phyloP scores from a whole-genome alignment of 2,888 invertebrate genomes.

The Emmelina monodactyla region DNA sequence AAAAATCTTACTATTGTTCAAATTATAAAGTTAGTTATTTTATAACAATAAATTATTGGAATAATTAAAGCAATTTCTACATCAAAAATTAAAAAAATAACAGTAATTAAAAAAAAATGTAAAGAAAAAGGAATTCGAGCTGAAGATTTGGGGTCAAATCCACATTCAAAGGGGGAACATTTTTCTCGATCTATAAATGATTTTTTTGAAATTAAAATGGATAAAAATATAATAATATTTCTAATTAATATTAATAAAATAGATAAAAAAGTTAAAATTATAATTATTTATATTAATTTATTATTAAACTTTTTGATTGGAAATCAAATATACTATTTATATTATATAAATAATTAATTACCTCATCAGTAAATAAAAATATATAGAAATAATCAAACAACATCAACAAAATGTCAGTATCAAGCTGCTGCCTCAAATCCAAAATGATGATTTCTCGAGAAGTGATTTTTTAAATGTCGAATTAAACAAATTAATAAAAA shows the following conservation, averaged over 20 bases:
- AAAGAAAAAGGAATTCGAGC: conserved; percentile 43
- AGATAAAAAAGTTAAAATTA: conserved; percentile 33
- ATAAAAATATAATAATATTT: conserved; percentile 53
- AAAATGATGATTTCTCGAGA: conserved; percentile 39
- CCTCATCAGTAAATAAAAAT: conserved; percentile 75
- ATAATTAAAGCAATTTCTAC: conserved; percentile 73
- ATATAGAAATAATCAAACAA: conserved; percentile 46
- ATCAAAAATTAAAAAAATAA: conserved; percentile 79
- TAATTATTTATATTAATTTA: conserved; percentile 68
- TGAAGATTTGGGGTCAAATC: conserved; percentile 42
- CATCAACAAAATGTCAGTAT: conserved; percentile 51
- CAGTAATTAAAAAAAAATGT: conserved; percentile 71
- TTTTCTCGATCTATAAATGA: conserved; percentile 68
- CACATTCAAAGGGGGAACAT: conserved; percentile 68
- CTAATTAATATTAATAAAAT: conserved; percentile 42
- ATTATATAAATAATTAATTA: conserved; percentile 71
- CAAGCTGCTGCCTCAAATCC: conserved; percentile 47
- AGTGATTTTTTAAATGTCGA: conserved; percentile 34
- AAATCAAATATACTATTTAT: conserved; percentile 75
- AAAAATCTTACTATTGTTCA: conserved; percentile 37
- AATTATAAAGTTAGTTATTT: conserved; percentile 29
- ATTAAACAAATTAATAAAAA: conserved; percentile 34
- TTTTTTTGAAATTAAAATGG: conserved; percentile 67
- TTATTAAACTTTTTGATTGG: conserved; percentile 72
- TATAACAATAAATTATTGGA: conserved; percentile 56